Evolutionary conservation across 2,113 vertebrate genomes (phyloP).

Genomic region (Agapornis roseicollis): DNA sequence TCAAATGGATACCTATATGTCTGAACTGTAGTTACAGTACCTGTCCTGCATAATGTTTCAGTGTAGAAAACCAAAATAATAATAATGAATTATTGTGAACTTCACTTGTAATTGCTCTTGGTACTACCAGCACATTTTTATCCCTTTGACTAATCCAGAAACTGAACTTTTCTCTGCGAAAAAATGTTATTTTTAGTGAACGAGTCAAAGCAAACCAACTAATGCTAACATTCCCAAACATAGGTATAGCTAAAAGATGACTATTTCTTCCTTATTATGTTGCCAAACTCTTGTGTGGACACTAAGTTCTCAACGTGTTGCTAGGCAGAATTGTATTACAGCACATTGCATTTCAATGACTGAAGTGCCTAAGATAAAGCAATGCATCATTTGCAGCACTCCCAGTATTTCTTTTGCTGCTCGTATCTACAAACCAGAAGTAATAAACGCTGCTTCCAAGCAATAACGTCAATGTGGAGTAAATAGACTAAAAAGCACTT

Average conservation of each 20-base stretch:
- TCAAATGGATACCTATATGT: background rate
- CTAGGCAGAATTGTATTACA: slow-evolving; percentile 50
- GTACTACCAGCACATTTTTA: slow-evolving; percentile 19
- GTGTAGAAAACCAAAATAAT: background rate
- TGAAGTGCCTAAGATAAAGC: slow-evolving; percentile 4
- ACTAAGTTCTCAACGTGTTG: slow-evolving; percentile 29
- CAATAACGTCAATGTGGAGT: background rate
- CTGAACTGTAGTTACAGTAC: background rate
- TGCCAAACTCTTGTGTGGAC: background rate
- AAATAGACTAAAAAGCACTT: background rate
- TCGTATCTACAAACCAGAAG: background rate
- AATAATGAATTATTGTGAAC: background rate
- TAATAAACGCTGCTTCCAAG: background rate
- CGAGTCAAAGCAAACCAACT: background rate
- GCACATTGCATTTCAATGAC: background rate
- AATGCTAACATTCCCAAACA: slow-evolving; percentile 35
- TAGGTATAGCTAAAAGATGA: slow-evolving; percentile 21
- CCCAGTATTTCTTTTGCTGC: background rate
- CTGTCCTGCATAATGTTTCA: background rate
- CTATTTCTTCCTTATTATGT: background rate
- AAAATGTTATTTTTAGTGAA: slow-evolving; percentile 32
- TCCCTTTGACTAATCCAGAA: slow-evolving; percentile 1
- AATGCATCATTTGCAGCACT: background rate
- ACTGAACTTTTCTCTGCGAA: background rate
- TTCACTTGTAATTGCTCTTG: background rate